Evolutionary conservation across 2,113 vertebrate species (phyloP), one percentile per base, ranked within the genome.

Genomic region (Xiphophorus hellerii): DNA sequence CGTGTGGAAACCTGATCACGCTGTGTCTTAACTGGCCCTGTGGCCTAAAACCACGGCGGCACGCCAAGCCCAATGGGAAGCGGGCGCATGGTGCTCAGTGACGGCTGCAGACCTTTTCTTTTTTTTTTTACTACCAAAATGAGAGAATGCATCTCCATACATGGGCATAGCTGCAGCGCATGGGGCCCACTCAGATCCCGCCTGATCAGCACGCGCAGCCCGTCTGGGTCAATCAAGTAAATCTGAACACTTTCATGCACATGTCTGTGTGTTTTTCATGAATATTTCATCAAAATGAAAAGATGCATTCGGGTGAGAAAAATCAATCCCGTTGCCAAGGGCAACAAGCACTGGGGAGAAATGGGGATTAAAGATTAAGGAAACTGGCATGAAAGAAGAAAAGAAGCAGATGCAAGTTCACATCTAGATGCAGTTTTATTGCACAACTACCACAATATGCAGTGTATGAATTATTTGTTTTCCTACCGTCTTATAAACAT

Each of bases 1-100:
- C 90, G 76, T 92, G 89, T 44, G 62, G 84, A 71, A 84, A 89
- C 82, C 82, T 92, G 88, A 93, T 92, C 88, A 89, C 87, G 92
- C 90, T 90, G 89, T 90, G 90, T 88, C 89, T 86, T 78, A 74
- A 81, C 81, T 28, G 80, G 81, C 84, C 90, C 84, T 63, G 80
- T 69, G 76, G 90, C 89, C 76, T n/a, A 79, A 80, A 68, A 86
- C 73, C 84, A 89, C 84, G 77, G 66, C 84, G 81, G 86, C 87
- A 84, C 48, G 82, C 64, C 76, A 64, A 37, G 35, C 77, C 80
- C 88, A 88, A 84, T 82, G 77, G 87, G 87, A 92, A 73, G 81
- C 76, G 44, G 72, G 76, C 83, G 62, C 85, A 83, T 84, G 90
- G 89, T 62, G 84, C 76, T 74, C 5, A 1, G 69, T 83, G 88